Evolutionary conservation across 2,113 vertebrate species (phyloP), one percentile per base, ranked within the genome.

Genomic region (Paramormyrops kingsleyae): DNA sequence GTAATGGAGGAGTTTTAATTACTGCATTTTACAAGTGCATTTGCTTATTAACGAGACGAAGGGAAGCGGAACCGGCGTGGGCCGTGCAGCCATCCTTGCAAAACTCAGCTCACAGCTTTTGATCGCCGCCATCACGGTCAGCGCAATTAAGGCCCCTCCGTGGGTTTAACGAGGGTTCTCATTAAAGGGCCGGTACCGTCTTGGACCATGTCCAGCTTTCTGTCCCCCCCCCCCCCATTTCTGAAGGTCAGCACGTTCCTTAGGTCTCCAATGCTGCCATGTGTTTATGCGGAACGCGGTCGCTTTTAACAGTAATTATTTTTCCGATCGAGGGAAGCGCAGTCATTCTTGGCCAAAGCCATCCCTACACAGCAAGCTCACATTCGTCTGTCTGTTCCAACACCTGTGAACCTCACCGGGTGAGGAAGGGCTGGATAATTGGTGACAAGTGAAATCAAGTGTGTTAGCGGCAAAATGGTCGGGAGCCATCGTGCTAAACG

Each of bases 21-120:
- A 47, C 62, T 44, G 39, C 5, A n/a, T 88, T 88, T 88, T 88
- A 74, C 62, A 47, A 70, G 87, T 31, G 42, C 62, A 70, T 88
- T 88, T 88, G 62, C 87, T 88, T 88, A 74, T 88, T 88, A 70
- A 47, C 59, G 53, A 88, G 52, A 66, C 10, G 56, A 42, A 17
- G 10, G 27, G n/a, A 39, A 87, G 50, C 47, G 50, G 27, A 35
- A 19, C 27, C 21, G 3, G 24, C 39, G 39, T 17, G 56, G 17
- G 35, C 39, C 24, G 4, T 17, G 39, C 56, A 31, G 42, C 21
- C 9, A 19, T 44, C 17, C 27, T 35, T 24, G 62, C 59, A 27
- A 53, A 46, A 46, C 31, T 49, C 31, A 21, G 87, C 8, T 8
- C 15, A 27, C 17, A 1, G 87, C 35, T 56, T 88, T 24, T 59